These are phyloP conservation scores for Drosophila nigrodunni DNA, from an alignment of 1,140 invertebrate genomes.

Conservation along the genomic window DNA sequence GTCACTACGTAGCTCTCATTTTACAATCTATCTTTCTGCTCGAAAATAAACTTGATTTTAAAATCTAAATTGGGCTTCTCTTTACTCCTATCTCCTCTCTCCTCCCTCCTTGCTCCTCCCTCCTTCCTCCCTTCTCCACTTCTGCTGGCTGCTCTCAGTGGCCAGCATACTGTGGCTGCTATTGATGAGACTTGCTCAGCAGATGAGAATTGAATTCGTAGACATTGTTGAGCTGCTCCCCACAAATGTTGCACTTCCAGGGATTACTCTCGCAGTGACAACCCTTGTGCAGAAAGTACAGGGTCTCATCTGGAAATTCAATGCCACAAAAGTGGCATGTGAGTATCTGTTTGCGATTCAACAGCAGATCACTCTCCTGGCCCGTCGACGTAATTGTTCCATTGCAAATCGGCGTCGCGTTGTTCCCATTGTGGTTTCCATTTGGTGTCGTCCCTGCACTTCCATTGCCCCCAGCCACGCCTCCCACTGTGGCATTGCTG, in stretches of 20 bases:
- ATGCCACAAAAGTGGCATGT: constrained; percentile 96
- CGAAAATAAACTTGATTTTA: constrained; percentile 19
- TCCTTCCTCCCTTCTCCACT: constrained; percentile 2
- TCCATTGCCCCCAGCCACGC: constrained; percentile 39
- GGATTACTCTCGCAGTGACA: constrained; percentile 98
- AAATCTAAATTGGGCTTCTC: constrained; percentile 14
- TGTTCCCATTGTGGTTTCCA: constrained; percentile 34
- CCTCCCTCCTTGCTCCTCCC: background rate
- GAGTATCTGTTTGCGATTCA: constrained; percentile 86
- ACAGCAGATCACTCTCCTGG: constrained; percentile 84
- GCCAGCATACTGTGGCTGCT: constrained; percentile 79
- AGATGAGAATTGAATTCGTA: constrained; percentile 99
- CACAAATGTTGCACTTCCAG: constrained; percentile 99
- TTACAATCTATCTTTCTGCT: constrained; percentile 37
- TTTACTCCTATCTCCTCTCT: background rate
- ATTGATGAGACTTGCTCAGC: constrained; percentile 96
- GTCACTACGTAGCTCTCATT: constrained; percentile 80
- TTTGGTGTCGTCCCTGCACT: constrained; percentile 17
- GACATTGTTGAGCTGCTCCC: constrained; percentile 95
- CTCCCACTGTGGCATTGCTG: constrained; percentile 36
- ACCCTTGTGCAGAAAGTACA: constrained; percentile 98
- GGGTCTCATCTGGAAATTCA: constrained; percentile 96
- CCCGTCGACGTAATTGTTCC: constrained; percentile 89
- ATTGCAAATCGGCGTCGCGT: constrained; percentile 86
- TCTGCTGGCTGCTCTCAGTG: constrained; percentile 37